A percentile compares a stretch with the other conserved stretches of the same genome.
Conservation (phyloP, 2,888 invertebrate genomes). For the Cheilosia grossa region DNA sequence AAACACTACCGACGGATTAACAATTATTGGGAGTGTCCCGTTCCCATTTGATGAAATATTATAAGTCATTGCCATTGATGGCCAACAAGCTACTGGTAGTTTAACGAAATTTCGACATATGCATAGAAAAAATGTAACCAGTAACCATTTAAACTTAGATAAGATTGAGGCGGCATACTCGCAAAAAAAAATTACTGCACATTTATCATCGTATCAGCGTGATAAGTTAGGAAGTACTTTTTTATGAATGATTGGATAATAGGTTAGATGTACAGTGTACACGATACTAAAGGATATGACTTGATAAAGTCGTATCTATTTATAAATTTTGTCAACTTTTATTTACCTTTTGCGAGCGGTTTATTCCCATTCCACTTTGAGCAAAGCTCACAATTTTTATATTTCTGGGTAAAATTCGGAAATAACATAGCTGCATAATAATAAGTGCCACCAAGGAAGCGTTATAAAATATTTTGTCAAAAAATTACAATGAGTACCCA, state of each 20-base stretch:
- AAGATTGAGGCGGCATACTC: conserved; percentile 11
- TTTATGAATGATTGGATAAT: conserved; percentile 28
- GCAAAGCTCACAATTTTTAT: no score
- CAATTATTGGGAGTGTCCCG: background rate
- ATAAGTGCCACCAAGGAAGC: no score
- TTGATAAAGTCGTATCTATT: conserved; percentile 32
- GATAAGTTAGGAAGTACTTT: conserved; percentile 23
- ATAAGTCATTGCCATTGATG: conserved; percentile 32
- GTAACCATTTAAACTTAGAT: conserved; percentile 26
- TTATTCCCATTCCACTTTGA: no score
- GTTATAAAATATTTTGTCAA: no score
- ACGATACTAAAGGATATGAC: conserved; percentile 8
- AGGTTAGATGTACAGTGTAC: background rate
- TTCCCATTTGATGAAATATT: background rate
- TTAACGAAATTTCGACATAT: conserved; percentile 17
- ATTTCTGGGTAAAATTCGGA: no score
- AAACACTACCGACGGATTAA: background rate
- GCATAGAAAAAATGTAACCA: conserved; percentile 3
- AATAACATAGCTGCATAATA: no score
- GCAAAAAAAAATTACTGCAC: conserved; percentile 5
- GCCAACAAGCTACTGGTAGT: conserved; percentile 24
- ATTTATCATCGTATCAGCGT: conserved; percentile 13
- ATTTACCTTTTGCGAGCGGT: no score
- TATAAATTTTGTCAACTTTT: background rate
- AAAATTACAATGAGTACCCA: no score